These are phyloP conservation scores for Cremastinae sp. DNA, from an alignment of 2,888 invertebrate genomes.

Conservation along the genomic window DNA sequence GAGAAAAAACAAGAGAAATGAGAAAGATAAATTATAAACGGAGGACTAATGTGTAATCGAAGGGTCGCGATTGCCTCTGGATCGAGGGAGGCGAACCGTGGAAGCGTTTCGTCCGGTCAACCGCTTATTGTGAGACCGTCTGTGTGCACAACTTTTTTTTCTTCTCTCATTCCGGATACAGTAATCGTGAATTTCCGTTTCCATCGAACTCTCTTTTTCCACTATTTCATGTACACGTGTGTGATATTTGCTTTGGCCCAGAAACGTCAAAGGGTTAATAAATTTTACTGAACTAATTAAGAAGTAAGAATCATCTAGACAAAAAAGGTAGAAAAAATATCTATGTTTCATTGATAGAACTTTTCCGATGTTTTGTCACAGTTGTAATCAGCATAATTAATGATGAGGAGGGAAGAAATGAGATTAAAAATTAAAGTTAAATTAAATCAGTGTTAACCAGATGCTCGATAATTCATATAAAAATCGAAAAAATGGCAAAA, in stretches of 20 bases:
- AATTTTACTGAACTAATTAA: constrained; percentile 36
- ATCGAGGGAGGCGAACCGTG: constrained; percentile 76
- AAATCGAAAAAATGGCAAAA: too few species aligned
- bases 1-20: not conserved
- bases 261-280: not conserved
- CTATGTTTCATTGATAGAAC: not conserved
- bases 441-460: too few species aligned
- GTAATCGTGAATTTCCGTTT: constrained; percentile 79
- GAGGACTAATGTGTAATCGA: constrained; percentile 41
- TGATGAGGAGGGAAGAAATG: too few species aligned
- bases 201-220: constrained; percentile 14
- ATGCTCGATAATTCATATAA: too few species aligned
- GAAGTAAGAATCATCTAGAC: not conserved
- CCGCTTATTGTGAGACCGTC: constrained; percentile 41
- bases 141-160: constrained; percentile 60
- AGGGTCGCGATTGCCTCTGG: constrained; percentile 39
- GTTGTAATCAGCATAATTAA: too few species aligned
- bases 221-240: constrained; percentile 42
- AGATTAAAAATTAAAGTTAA: too few species aligned
- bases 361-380: not conserved
- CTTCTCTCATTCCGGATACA: constrained; percentile 72
- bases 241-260: constrained; percentile 23
- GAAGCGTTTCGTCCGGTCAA: constrained; percentile 78
- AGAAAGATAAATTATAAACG: too few species aligned
- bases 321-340: not conserved